Conservation (phyloP, 2,113 vertebrate genomes). For the Brachyhypopomus gauderio region DNA sequence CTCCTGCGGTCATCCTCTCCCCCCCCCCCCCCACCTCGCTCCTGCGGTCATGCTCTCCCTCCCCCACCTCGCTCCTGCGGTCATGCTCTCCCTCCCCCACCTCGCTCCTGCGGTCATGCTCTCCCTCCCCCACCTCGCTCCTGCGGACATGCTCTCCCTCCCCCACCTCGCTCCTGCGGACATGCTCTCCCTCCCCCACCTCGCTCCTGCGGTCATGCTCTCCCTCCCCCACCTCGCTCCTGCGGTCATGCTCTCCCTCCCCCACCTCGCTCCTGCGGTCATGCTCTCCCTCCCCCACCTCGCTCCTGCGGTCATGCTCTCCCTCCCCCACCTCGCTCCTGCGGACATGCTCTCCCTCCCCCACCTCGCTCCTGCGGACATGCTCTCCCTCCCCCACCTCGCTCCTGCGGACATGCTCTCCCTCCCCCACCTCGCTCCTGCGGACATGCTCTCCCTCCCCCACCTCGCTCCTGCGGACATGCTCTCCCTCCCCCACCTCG, state of each 20-base stretch:
- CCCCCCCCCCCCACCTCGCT: constrained; percentile 71
- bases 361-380: constrained; percentile 78
- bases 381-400: constrained; percentile 75
- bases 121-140: constrained; percentile 69
- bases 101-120: constrained; percentile 80
- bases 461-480: constrained; percentile 80
- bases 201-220: constrained; percentile 81
- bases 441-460: constrained; percentile 74
- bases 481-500: constrained; percentile 73
- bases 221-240: constrained; percentile 69
- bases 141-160: constrained; percentile 76
- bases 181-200: constrained; percentile 74
- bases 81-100: constrained; percentile 76
- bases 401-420: constrained; percentile 78
- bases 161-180: constrained; percentile 75
- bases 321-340: constrained; percentile 70
- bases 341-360: constrained; percentile 74
- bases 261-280: constrained; percentile 78
- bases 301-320: constrained; percentile 79
- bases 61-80: constrained; percentile 73
- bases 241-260: constrained; percentile 75
- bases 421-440: constrained; percentile 70
- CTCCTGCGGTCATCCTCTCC: constrained; percentile 81
- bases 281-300: constrained; percentile 74
- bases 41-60: constrained; percentile 76